Evolutionary conservation across 2,888 invertebrate genomes (phyloP), one percentile per base, ranked within the genome.

Genomic region (Trachelus stipa): DNA sequence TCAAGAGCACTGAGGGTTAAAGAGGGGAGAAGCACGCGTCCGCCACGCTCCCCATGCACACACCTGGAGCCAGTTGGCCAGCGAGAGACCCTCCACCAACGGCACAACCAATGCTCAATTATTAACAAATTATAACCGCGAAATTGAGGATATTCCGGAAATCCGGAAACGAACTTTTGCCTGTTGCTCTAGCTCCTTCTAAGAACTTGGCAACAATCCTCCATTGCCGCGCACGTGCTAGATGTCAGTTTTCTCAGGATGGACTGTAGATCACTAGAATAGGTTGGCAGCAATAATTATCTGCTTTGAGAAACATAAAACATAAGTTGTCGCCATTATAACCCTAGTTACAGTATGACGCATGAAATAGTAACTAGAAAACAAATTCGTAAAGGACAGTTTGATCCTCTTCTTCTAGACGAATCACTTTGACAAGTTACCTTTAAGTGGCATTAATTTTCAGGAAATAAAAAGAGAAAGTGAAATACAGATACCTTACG

Each of bases 11-110:
- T 23, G 71, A 71, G 71, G 71, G 71, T 71, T 80, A 82, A 87
- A 84, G 88, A 86, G 87, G 88, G 88, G 88, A 88, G 87, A 88
- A 88, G 88, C 89, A 89, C 89, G 89, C 89, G 89, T 88, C 89
- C 78, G 87, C 87, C 88, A 88, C 88, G 88, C 87, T 88, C 85
- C 88, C 85, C 85, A 86, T 85, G 83, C 85, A 86, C 83, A 87
- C 89, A 89, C 87, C 88, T 89, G 89, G 89, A 87, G 82, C 89
- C 90, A 90, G 90, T 90, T 90, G 90, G 90, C 85, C 80, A 90
- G 90, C 90, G 90, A 86, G 86, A 79, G 77, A 79, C 71, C 74
- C 35, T 23, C 68, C 71, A 37, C 73, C 83, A 83, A 83, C 82
- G 81, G 83, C 83, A 84, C 84, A 87, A 87, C 86, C 87, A 87